Conservation (phyloP, 1,140 invertebrate species). For the Aphis gossypii region DNA sequence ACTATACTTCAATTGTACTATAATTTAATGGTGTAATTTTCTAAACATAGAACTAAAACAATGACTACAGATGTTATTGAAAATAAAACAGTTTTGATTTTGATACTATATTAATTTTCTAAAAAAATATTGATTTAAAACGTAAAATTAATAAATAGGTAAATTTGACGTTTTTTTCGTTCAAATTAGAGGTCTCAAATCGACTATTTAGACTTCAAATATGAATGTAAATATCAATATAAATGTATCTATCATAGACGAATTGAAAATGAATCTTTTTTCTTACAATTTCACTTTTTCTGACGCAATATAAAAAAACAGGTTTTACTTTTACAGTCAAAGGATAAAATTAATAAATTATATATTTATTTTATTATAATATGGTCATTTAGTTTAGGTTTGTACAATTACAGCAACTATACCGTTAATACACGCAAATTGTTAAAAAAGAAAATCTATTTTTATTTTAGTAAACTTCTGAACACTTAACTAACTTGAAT, state of each 20-base stretch:
- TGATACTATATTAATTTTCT: background rate
- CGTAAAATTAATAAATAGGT: background rate
- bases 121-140: background rate
- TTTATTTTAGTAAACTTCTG: background rate
- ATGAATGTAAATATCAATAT: background rate
- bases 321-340: background rate
- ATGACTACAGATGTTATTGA: background rate
- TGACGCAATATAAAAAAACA: background rate
- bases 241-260: background rate
- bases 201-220: too few species aligned
- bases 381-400: background rate
- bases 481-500: background rate
- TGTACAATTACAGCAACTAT: background rate
- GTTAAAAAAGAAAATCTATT: background rate
- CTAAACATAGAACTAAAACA: background rate
- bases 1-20: background rate
- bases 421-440: background rate
- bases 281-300: background rate
- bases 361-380: background rate
- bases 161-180: background rate
- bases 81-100: background rate
- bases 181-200: too few species aligned
- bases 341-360: constrained; percentile 1
- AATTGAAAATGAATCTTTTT: background rate
- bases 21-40: background rate